Evolutionary conservation across 2,113 vertebrate species (phyloP), one percentile per base, ranked within the genome.

Genomic region (Diglossa brunneiventris): DNA sequence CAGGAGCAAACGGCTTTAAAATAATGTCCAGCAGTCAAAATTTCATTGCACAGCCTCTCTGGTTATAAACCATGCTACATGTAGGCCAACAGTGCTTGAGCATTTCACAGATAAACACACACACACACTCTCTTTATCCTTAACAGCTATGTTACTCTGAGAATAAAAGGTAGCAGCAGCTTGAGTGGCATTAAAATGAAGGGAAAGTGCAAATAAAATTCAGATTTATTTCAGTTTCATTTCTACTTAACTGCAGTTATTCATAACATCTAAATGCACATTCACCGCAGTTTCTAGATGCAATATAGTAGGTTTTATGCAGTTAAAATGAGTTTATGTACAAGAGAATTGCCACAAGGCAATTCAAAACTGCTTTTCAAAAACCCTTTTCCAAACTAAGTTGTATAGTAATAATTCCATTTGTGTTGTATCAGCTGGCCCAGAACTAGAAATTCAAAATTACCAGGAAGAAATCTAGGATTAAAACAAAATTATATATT

Each of bases 181-280:
- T 96, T 88, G 93, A 95, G 92, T 92, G 92, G 96, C 76, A 41
- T 96, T 96, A 97, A 95, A 96, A 87, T 87, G 93, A 94, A 97
- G 91, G 91, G 72, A 88, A 96, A 97, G 93, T 87, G 88, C 97
- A 97, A 97, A 97, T 97, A 97, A 97, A 97, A 98, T 96, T 96
- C 97, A 97, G 96, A 98, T 98, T 97, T 97, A 97, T 97, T 97
- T 96, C 92, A 50, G 93, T 95, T 96, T 96, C 94, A 83, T 96
- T 97, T 95, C 92, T 80, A 90, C 87, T 96, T 97, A 97, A 95
- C 93, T 97, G 97, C 97, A 96, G 94, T 98, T 97, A 97, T 96
- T 97, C 96, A 96, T 96, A 98, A 97, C 94, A 95, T 95, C 96
- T 97, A 97, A 97, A 97, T 96, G 97, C 91, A 92, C 95, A 95